Base-by-base conservation (phyloP, 2,888 invertebrate species). In the Rhagonycha fulva region DNA sequence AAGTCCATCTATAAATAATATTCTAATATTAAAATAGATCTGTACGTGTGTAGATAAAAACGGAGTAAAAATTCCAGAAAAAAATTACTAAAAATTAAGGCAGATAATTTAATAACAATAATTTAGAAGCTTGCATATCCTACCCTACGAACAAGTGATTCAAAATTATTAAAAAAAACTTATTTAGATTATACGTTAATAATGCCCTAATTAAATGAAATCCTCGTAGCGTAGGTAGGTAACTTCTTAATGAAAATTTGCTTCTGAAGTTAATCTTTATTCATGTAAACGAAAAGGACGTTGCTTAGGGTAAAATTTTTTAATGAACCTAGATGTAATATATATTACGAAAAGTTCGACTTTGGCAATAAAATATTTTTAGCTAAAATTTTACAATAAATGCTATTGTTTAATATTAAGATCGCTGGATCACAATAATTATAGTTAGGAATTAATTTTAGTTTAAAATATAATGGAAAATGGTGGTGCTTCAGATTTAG, bases 201-300 rank as follows among this genome's bases (percentile, higher is more conserved):
- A 67, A 26, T 60, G 66, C 14, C 47, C 23, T 72, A 72, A 72
- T 72, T 72, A 72, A 72, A 72, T 72, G 60, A 71, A 67, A 66
- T 72, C 63, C 26, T 67, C 19, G 19, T 66, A 67, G 32, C 32
- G 71, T 70, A 66, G 24, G 63, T 32, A 71, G 63, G 71, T 71
- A 63, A 32, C 67, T 60, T 60, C 47, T 72, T 72, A 72, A 72
- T 72, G 67, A 72, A 72, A 72, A 72, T 72, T 66, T 72, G 71
- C 71, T 67, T 24, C 71, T 47, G 71, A 72, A 72, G 60, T 72
- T 72, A 66, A 72, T 72, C 66, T 66, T 72, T 66, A 72, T 72
- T 72, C 71, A 72, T 67, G 71, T 66, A 72, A 72, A 67, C 71
- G 47, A 72, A 71, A 67, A 72, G 66, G 26, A 66, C 24, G 63